Evolutionary conservation across 2,797 vertebrate genomes (phyloP), one percentile per base, ranked within the genome.

Genomic region (Crenichthys baileyi): DNA sequence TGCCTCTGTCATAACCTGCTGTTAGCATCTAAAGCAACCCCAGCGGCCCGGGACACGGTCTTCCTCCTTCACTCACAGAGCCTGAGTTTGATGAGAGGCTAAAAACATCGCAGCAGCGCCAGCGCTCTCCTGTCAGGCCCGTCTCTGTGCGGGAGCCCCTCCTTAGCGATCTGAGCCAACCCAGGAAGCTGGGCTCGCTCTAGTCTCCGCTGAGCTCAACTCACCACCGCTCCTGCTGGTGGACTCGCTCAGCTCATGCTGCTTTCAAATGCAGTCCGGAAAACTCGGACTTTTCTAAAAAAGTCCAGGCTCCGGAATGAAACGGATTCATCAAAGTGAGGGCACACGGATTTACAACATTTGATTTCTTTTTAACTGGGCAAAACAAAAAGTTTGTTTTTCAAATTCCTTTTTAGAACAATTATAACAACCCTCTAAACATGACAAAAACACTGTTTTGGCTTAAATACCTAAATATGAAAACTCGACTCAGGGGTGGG

Each of bases 191-290:
- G 44, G 13, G 60, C 44, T 20, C 8, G 41, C 73, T 79, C 51
- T 29, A 70, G 44, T 44, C 65, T 67, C 24, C 5, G 8, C 76
- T 67, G 60, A 56, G 39, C 7, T 58, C n/a, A 56, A 36, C 82
- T 85, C 86, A 6, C 5, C 1, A 79, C 87, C 83, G 81, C 84
- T 74, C 85, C 90, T 86, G 77, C 87, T 85, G 90, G 87, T 65
- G 72, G 63, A 24, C 80, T 73, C 31, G 11, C 72, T 36, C 18
- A 46, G 63, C 7, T 51, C 73, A 7, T 50, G 90, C 53, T 80
- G 89, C 91, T 0, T 92, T 92, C 83, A 87, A 0, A 61, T 31
- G 20, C 84, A 73, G 36, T 78, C 22, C 65, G 73, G 63, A 26
- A 81, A 72, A 39, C 1, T n/a, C 16, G 0, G 1, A 41, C 60